Evolutionary conservation across 2,113 vertebrate species (phyloP).

Genomic region (Cavia aperea): DNA sequence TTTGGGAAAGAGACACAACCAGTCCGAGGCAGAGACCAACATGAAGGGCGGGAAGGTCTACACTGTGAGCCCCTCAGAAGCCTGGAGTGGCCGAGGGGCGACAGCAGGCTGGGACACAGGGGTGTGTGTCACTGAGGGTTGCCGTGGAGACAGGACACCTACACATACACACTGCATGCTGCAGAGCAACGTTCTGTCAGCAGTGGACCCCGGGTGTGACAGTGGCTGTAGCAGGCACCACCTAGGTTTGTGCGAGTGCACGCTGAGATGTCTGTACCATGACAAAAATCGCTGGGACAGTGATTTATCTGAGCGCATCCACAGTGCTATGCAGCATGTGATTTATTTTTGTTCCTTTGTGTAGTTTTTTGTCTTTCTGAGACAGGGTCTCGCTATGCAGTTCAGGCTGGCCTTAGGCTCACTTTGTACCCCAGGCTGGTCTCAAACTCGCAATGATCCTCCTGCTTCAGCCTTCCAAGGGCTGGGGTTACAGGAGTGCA

Average conservation of each 20-base stretch:
- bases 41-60: background rate
- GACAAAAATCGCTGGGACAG: background rate
- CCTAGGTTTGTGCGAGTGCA: too few species aligned
- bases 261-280: background rate
- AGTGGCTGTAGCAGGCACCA: background rate
- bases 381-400: too few species aligned
- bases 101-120: background rate
- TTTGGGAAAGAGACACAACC: background rate
- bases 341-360: background rate
- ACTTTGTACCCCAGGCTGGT: too few species aligned
- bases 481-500: too few species aligned
- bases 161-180: background rate
- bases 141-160: background rate
- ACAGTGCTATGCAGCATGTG: background rate
- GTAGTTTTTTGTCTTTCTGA: too few species aligned
- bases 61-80: background rate
- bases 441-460: too few species aligned
- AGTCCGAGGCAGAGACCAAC: background rate
- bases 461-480: too few species aligned
- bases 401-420: too few species aligned
- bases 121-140: background rate
- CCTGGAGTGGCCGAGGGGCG: background rate
- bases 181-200: background rate
- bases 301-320: background rate
- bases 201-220: rapidly evolving